Base-by-base conservation (phyloP, 2,113 vertebrate species). In the Hemichromis elongatus region DNA sequence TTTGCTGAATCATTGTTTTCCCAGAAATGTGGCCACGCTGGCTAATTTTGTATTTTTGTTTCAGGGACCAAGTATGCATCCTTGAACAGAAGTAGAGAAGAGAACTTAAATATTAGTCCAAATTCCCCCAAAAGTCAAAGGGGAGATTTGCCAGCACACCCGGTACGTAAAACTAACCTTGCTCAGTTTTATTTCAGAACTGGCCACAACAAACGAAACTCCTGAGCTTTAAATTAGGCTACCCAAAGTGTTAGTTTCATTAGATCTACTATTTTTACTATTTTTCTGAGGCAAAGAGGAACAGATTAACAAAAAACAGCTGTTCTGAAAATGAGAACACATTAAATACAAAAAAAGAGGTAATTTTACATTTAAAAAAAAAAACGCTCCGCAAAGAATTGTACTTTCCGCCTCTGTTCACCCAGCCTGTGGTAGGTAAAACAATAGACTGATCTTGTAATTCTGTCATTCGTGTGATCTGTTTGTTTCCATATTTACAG, bases 71-170 rank as follows among this genome's bases (percentile, higher is more conserved):
- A 95, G 70, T 91, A 96, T 1, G 96, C 96, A 79, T 84, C 91
- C 19, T 96, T 94, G 89, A 96, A 92, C 30, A 94, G 93, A 85
- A 95, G 94, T 88, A 98, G 97, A 78, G 96, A 97, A 96, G 98
- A 98, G 89, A 98, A 97, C 90, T 95, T 97, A 95, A 96, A 97
- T 79, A 95, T 94, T 94, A 97, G 96, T 92, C 91, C 96, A 83
- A 97, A 93, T 42, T 96, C 96, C 56, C 96, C 97, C 86, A 98
- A 97, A 96, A 87, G 45, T 35, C 73, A 59, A 80, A 84, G 33
- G 37, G 89, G 11, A 54, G 57, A 85, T 40, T 63, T 79, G 37
- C 18, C 83, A 0, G 3, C 66, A 24, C 52, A 52, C 79, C 50
- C 33, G 0, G 93, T 92, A 88, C 6, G 91, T 91, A 35, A 33